Evolutionary conservation across 2,888 invertebrate species (phyloP).

Genomic region (Opisthograptis luteolata): DNA sequence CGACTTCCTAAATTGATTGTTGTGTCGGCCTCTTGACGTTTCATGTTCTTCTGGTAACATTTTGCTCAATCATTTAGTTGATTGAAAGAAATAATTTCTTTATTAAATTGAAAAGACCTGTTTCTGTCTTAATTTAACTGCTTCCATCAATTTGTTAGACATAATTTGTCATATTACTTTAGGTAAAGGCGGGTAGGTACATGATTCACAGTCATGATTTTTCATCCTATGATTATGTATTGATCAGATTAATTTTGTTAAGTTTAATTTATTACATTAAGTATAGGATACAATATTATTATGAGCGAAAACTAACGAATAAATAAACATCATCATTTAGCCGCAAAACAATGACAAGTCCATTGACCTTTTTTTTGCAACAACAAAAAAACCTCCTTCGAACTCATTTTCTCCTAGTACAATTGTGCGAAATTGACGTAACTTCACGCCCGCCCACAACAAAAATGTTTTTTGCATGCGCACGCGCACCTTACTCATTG

Average conservation of each 20-base stretch:
- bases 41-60: constrained; percentile 55
- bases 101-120: constrained; percentile 14
- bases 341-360: constrained; percentile 24
- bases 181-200: too few species aligned
- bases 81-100: constrained; percentile 40
- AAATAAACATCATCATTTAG: constrained; percentile 7
- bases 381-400: constrained; percentile 56
- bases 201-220: too few species aligned
- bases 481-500: constrained; percentile 72
- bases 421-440: constrained; percentile 82
- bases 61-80: constrained; percentile 52
- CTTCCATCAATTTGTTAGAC: constrained; percentile 16
- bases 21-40: constrained; percentile 37
- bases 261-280: too few species aligned
- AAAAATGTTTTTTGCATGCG: constrained; percentile 59
- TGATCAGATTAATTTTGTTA: too few species aligned
- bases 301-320: not conserved
- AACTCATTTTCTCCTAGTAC: constrained; percentile 69
- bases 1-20: constrained; percentile 39
- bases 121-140: constrained; percentile 13
- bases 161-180: not conserved
- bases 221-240: too few species aligned
- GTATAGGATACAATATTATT: not conserved
- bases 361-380: constrained; percentile 47
- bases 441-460: constrained; percentile 65